Base-by-base conservation (phyloP, 2,888 invertebrate species). In the Neoaliturus tenellus region DNA sequence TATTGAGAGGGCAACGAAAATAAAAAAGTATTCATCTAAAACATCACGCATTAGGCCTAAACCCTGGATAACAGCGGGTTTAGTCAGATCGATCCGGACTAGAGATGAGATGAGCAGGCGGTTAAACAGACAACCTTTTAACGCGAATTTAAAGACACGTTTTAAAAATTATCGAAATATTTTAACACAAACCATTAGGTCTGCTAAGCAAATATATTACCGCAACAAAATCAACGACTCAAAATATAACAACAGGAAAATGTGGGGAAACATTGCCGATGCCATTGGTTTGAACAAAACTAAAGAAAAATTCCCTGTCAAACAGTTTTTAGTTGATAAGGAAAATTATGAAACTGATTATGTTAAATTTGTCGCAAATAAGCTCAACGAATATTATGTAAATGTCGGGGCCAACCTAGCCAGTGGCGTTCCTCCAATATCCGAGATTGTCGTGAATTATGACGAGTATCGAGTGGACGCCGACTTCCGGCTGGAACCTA, bases 41-140 rank as follows among this genome's bases (percentile, higher is more conserved):
- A 17, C 6, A 6, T 20, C 55, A 39, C 51, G 51, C 33, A 5
- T 44, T 5, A n/a, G n/a, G n/a, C n/a, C n/a, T n/a, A 20, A 44
- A 33, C 83, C 75, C 23, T 83, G 83, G 83, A 83, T 83, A 35
- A 83, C 78, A 1, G 55, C 83, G 10, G 83, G 83, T 31, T 33
- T 83, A n/a, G 31, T 83, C 3, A 78, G 55, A 39, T 78, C 78
- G 33, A 78, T 75, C 31, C 73, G 83, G 12, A 55, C 51, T 23
- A 83, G 78, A 51, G 83, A 83, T 73, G 51, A 51, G 17, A 44
- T 83, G 39, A 39, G 44, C 14, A 48, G 31, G 35, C 28, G 55
- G 31, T 41, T 75, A 17, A 75, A 78, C 28, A 44, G 20, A 44
- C 55, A 78, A 83, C 83, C 83, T 12, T 83, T 75, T 31, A 51